Evolutionary conservation across 37 sponge, comb jelly and placozoan species (phyloP).

Genomic region (Oopsacas minuta): DNA sequence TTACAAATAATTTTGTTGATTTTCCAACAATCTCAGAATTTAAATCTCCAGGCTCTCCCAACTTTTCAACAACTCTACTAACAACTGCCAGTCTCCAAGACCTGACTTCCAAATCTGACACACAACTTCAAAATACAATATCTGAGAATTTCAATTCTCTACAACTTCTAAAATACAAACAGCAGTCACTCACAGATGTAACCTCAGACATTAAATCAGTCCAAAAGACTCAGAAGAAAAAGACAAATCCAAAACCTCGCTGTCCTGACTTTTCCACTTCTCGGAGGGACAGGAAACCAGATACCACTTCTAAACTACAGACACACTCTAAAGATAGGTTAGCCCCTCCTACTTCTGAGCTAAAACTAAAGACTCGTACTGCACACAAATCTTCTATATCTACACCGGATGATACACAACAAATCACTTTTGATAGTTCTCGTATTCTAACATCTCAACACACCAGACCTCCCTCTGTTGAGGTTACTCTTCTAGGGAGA

Average conservation of each 20-base stretch:
- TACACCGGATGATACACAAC: background rate
- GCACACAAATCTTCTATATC: background rate
- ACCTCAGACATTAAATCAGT: background rate
- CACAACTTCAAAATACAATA: background rate
- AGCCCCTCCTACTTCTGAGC: background rate
- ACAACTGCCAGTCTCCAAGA: background rate
- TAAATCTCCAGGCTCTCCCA: background rate
- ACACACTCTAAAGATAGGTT: background rate
- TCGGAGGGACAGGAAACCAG: background rate
- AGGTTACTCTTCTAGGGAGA: background rate
- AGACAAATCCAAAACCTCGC: background rate
- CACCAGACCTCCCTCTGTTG: background rate
- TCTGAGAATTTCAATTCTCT: background rate
- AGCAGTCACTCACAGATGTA: constrained; percentile 5
- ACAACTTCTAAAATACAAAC: background rate
- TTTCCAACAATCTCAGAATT: background rate
- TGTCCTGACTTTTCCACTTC: background rate
- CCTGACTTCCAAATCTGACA: background rate
- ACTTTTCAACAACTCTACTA: background rate
- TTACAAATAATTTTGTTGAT: constrained; percentile 14
- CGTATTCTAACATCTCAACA: background rate
- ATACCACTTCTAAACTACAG: background rate
- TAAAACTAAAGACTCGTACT: background rate
- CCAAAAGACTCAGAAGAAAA: background rate
- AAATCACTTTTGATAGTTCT: background rate